Conservation (phyloP, 64 coral and sea anemone species). For the Stichodactyla helianthus region DNA sequence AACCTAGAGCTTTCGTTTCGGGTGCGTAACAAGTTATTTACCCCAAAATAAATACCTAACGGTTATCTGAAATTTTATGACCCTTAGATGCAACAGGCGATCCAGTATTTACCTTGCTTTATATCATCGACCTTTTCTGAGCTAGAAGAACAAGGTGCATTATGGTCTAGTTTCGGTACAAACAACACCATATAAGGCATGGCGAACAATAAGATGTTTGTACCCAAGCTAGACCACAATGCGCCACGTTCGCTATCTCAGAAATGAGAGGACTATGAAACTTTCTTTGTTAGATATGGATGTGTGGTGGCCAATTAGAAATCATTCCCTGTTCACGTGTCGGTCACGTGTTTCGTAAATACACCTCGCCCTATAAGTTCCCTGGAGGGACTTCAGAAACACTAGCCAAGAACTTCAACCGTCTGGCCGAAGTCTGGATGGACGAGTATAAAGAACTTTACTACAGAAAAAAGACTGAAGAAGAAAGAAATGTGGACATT, state of each 20-base stretch:
- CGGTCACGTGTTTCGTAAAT: conserved; percentile 93
- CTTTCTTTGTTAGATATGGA: conserved; percentile 58
- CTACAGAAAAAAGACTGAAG: conserved; percentile 76
- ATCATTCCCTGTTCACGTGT: conserved; percentile 92
- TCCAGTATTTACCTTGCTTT: too few species aligned
- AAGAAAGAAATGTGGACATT: conserved; percentile 73
- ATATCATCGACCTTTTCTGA: too few species aligned
- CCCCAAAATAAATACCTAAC: too few species aligned
- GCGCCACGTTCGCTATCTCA: too few species aligned
- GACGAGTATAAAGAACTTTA: conserved; percentile 85
- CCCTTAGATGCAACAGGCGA: too few species aligned
- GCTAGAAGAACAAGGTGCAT: too few species aligned
- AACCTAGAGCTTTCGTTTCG: conserved; percentile 82
- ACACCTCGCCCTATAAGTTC: conserved; percentile 89
- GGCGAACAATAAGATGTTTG: too few species aligned
- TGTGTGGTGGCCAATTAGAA: conserved; percentile 84
- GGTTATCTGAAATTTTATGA: too few species aligned
- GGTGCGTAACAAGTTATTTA: conserved; percentile 23
- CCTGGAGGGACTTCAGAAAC: conserved; percentile 69
- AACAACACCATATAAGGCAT: too few species aligned
- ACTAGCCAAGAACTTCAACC: conserved; percentile 86
- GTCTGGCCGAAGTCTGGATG: conserved; percentile 84
- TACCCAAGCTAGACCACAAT: too few species aligned
- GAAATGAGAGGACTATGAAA: too few species aligned
- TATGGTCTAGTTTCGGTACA: too few species aligned